phyloP scores from a whole-genome alignment of 2,888 invertebrate genomes.

The Chironomus tentans region DNA sequence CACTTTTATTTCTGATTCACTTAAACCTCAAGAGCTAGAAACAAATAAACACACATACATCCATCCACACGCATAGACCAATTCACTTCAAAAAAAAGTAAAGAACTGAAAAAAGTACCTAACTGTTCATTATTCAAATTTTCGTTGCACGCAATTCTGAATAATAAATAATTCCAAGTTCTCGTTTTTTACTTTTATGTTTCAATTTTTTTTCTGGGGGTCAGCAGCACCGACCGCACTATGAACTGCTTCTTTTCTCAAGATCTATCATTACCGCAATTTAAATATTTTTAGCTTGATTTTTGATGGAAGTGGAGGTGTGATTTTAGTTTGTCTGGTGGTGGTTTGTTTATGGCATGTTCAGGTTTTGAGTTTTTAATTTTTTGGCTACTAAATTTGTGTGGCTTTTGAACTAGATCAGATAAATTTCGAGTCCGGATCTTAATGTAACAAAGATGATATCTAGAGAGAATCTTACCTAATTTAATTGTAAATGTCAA shows the following conservation, averaged over 20 bases:
- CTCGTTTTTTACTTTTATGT: neutral
- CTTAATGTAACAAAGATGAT: too few species aligned
- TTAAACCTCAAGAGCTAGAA: too few species aligned
- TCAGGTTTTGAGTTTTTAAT: too few species aligned
- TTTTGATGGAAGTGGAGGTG: neutral
- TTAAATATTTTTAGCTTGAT: neutral
- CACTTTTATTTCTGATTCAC: too few species aligned
- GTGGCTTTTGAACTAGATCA: too few species aligned
- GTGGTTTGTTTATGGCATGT: neutral
- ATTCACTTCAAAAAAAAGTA: too few species aligned
- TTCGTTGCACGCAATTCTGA: slow-evolving; percentile 25
- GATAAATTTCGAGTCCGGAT: too few species aligned
- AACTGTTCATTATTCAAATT: slow-evolving; percentile 26
- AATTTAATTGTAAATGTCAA: too few species aligned
- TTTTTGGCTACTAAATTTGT: too few species aligned
- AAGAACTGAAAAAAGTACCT: neutral
- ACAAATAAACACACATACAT: neutral
- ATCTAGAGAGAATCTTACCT: too few species aligned
- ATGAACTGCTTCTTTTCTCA: neutral
- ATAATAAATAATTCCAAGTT: slow-evolving; percentile 18
- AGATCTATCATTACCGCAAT: slow-evolving; percentile 18
- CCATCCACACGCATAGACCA: too few species aligned
- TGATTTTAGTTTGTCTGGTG: neutral
- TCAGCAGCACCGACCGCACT: slow-evolving; percentile 3
- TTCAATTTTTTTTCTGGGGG: neutral